These are phyloP conservation scores for Calidris pygmaea DNA, from an alignment of 2,113 vertebrate genomes.

Conservation along the genomic window DNA sequence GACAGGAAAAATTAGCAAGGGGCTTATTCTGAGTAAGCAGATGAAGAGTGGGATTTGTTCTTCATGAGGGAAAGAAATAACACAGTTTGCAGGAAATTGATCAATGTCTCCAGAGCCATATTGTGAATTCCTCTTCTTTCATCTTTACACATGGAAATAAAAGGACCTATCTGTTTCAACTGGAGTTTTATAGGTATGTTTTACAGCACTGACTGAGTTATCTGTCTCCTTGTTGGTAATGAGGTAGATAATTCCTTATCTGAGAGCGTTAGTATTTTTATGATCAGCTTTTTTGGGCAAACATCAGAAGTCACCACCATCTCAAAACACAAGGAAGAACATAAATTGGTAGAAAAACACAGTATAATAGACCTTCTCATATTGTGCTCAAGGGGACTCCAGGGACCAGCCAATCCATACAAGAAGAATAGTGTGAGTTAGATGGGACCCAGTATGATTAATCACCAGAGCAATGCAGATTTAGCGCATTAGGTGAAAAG, in stretches of 20 bases:
- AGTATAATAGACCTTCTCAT: constrained; percentile 83
- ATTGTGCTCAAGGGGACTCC: constrained; percentile 88
- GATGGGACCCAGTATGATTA: constrained; percentile 83
- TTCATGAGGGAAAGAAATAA: background rate
- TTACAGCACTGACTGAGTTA: background rate
- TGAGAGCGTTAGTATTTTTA: background rate
- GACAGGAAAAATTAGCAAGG: background rate
- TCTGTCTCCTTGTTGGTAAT: background rate
- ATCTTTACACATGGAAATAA: background rate
- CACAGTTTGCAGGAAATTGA: background rate
- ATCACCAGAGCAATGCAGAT: constrained; percentile 93
- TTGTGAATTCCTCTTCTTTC: background rate
- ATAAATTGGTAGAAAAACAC: constrained; percentile 84
- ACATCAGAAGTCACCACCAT: constrained; percentile 67
- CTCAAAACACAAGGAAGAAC: constrained; percentile 76
- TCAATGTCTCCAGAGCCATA: background rate
- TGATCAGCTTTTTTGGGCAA: background rate
- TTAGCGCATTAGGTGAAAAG: constrained; percentile 87
- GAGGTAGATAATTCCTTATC: background rate
- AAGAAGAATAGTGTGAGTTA: constrained; percentile 83
- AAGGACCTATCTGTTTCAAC: background rate
- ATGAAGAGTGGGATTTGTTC: background rate
- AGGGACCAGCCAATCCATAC: constrained; percentile 84
- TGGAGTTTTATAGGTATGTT: background rate
- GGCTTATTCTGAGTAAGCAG: background rate